A percentile compares a stretch with the other conserved stretches of the same genome.
phyloP scores from a whole-genome alignment of 2,113 vertebrate species.

The Camarhynchus parvulus region DNA sequence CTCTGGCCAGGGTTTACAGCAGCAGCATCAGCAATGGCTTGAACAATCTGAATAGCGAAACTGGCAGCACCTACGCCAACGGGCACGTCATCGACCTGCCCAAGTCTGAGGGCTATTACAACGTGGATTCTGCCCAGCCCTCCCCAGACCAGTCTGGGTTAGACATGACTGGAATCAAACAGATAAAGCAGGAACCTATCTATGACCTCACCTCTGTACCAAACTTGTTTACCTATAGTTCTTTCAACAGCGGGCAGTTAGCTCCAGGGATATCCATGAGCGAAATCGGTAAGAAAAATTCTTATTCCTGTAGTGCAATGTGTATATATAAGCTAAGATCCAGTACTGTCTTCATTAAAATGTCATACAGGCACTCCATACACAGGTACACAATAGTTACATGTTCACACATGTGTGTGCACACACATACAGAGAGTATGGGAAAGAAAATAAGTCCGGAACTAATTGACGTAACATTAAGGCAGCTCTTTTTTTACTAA shows the following conservation, averaged over 20 bases:
- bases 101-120: slow-evolving; percentile 91
- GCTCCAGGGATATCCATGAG: slow-evolving; percentile 89
- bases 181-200: slow-evolving; percentile 98
- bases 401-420: background rate
- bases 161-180: slow-evolving; percentile 98
- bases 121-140: slow-evolving; percentile 93
- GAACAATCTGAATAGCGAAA: slow-evolving; percentile 87
- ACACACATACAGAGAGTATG: background rate
- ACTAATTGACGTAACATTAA: background rate
- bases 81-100: slow-evolving; percentile 93
- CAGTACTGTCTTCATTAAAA: background rate
- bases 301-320: background rate
- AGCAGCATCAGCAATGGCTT: slow-evolving; percentile 90
- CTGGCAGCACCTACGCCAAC: slow-evolving; percentile 88
- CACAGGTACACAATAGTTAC: background rate
- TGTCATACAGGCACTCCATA: background rate
- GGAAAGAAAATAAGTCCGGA: background rate
- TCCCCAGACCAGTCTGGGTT: slow-evolving; percentile 98
- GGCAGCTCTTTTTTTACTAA: background rate
- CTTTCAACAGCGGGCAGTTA: slow-evolving; percentile 94
- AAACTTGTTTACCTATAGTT: slow-evolving; percentile 96
- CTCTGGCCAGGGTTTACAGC: slow-evolving; percentile 92
- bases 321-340: background rate
- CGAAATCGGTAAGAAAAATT: slow-evolving; percentile 88
- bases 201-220: slow-evolving; percentile 97